phyloP scores from a whole-genome alignment of 2,797 vertebrate genomes.

The Rhynchotus rufescens region DNA sequence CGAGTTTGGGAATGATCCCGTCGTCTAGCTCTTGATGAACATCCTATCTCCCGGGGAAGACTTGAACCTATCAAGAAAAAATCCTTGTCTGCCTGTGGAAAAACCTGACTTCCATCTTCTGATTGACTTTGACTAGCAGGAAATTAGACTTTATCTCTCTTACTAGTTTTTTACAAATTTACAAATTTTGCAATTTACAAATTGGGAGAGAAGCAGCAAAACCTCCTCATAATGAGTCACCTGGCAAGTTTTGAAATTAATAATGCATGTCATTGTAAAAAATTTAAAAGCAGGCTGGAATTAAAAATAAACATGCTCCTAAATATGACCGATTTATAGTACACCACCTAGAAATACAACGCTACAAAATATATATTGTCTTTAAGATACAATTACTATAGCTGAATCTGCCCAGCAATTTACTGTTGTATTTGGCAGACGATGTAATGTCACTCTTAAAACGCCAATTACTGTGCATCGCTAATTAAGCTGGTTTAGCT shows the following conservation, averaged over 20 bases:
- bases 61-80: neutral
- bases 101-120: neutral
- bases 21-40: neutral
- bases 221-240: neutral
- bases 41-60: neutral
- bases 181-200: neutral
- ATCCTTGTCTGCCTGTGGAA: neutral
- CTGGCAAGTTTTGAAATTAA: slow-evolving; percentile 25
- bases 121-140: neutral
- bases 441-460: slow-evolving; percentile 13
- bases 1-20: neutral
- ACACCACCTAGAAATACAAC: neutral
- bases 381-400: slow-evolving; percentile 1
- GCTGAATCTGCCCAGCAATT: neutral
- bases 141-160: neutral
- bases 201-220: neutral
- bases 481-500: slow-evolving; percentile 43
- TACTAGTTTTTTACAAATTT: neutral
- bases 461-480: neutral
- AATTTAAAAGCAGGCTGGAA: too few species aligned
- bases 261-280: neutral
- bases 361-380: neutral
- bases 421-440: neutral
- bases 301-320: neutral
- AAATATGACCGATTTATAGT: neutral